Evolutionary conservation across 2,888 invertebrate genomes (phyloP), one percentile per base, ranked within the genome.

Genomic region (Dioctria rufipes): DNA sequence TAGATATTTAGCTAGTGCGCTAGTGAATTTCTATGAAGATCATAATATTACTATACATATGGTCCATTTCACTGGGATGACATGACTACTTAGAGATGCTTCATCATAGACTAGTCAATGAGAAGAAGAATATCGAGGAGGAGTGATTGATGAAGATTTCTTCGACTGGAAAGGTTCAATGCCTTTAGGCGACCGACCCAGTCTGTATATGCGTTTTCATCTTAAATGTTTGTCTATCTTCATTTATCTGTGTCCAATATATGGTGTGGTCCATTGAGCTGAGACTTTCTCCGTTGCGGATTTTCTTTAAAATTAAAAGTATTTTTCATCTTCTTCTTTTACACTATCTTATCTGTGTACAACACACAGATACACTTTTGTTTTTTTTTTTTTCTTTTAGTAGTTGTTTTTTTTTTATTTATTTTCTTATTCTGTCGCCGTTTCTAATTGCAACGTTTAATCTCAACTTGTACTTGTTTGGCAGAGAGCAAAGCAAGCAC

Each of bases 71-170:
- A 63, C 40, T 37, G 13, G 13, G n/a, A 4, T 63, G 73, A 58
- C 58, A 54, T 43, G 49, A 40, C 40, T 25, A 25, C 25, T 25
- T 25, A 25, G 25, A 25, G 54, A 42, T 37, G 37, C 37, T 71
- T n/a, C 54, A 5, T 60, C 60, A 25, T 25, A 25, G 25, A 25
- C 6, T 54, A 13, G 42, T 60, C 39, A 42, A 37, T 60, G 73
- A 60, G 73, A 60, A 75, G 69, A 13, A 46, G n/a, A 54, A 54
- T 54, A 54, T 54, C 54, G 54, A n/a, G 54, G 11, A 6, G n/a
- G 11, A 49, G 25, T 75, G 73, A 75, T 75, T 75, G 60, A 75
- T 75, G 73, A 60, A 40, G 60, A 75, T 69, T 69, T 69, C 73
- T 75, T 60, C 43, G 51, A 43, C 42, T 75, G 58, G 46, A 60